Conservation (phyloP, 2,797 vertebrate species). For the Microhierax caerulescens region DNA sequence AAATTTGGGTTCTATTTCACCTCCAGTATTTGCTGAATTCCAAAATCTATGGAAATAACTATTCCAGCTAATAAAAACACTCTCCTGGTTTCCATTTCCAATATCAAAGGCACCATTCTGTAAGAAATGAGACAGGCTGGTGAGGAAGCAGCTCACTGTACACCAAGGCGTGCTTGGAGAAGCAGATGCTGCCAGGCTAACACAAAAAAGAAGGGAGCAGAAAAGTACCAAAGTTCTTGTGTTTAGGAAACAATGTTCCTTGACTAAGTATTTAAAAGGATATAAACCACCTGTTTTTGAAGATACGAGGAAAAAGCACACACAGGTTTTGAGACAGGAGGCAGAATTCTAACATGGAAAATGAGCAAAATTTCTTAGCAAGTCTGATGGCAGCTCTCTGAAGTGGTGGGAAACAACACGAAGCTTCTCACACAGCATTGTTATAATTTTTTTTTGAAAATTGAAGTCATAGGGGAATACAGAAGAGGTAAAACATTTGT, state of each 20-base stretch:
- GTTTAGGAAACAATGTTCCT: background rate
- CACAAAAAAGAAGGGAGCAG: background rate
- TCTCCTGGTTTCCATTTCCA: background rate
- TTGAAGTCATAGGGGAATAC: background rate
- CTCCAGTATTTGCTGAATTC: background rate
- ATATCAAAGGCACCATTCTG: background rate
- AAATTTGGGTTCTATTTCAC: background rate
- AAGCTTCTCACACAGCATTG: background rate
- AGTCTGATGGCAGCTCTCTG: background rate
- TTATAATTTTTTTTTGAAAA: background rate
- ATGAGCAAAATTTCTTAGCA: background rate
- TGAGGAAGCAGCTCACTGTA: background rate
- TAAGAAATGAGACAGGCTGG: background rate
- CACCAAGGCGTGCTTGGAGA: background rate
- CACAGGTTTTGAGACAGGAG: background rate
- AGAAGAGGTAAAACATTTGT: background rate
- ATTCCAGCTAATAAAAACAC: background rate
- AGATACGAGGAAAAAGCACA: background rate
- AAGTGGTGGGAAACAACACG: background rate
- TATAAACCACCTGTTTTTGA: slow-evolving; percentile 11
- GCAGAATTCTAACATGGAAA: background rate
- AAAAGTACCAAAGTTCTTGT: background rate
- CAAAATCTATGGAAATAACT: background rate
- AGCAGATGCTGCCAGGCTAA: background rate
- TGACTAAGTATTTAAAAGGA: slow-evolving; percentile 28